phyloP scores from a whole-genome alignment of 2,888 invertebrate species.

The Allophyes oxyacanthae region DNA sequence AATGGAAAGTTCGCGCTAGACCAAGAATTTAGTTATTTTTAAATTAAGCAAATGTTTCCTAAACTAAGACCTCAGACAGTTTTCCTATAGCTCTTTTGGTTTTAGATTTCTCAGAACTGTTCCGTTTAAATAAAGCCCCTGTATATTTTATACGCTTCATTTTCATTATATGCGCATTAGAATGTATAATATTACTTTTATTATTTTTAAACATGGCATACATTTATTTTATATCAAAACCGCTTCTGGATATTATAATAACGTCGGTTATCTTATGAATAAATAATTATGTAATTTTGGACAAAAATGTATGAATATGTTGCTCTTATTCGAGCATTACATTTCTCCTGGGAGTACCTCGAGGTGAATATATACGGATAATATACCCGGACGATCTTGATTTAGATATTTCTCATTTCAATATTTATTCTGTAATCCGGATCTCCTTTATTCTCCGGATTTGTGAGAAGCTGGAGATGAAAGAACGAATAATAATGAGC shows the following conservation, averaged over 20 bases:
- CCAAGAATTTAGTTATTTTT: too few species aligned
- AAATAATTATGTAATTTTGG: constrained; percentile 9
- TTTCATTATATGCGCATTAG: not conserved
- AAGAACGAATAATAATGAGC: constrained; percentile 1
- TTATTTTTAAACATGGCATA: too few species aligned
- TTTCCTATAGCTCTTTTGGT: too few species aligned
- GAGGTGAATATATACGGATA: constrained; percentile 15
- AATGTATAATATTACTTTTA: too few species aligned
- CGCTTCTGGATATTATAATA: too few species aligned
- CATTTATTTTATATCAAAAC: too few species aligned
- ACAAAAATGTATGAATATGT: constrained; percentile 20
- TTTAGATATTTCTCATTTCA: constrained; percentile 36
- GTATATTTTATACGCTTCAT: too few species aligned
- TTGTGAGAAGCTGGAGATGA: constrained; percentile 20
- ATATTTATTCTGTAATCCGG: constrained; percentile 35
- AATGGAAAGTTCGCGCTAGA: too few species aligned
- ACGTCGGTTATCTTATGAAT: constrained; percentile 5
- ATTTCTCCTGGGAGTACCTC: constrained; percentile 26
- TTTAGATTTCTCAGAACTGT: too few species aligned
- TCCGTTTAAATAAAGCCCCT: too few species aligned
- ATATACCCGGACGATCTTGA: constrained; percentile 21
- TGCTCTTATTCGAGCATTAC: constrained; percentile 9
- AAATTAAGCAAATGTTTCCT: too few species aligned
- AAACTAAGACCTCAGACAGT: too few species aligned
- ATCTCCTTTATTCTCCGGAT: not conserved